phyloP scores from a whole-genome alignment of 2,888 invertebrate species.

The Exocentrus adspersus region DNA sequence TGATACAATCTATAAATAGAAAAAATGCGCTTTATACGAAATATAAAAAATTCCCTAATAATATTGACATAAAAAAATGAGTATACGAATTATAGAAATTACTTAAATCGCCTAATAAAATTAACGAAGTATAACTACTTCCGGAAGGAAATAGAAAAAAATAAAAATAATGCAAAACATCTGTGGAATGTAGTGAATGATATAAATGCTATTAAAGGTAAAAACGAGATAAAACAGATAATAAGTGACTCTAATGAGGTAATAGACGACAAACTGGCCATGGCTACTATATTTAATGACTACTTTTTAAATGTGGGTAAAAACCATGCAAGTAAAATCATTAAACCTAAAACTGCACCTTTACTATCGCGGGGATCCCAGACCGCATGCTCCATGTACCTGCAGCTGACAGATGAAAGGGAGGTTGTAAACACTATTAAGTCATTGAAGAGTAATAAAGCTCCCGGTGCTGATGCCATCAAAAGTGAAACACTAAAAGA shows the following conservation, averaged over 20 bases:
- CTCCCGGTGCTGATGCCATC: not conserved
- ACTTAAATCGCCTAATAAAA: conserved; percentile 2
- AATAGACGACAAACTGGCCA: not conserved
- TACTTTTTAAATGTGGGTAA: not conserved
- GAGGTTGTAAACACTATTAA: not conserved
- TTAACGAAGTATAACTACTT: not conserved
- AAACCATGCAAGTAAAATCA: not conserved
- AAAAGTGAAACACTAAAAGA: not conserved
- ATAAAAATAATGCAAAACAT: not conserved
- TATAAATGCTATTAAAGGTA: not conserved
- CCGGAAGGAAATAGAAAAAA: conserved; percentile 2
- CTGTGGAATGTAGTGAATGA: conserved; percentile 6
- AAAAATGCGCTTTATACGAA: not conserved
- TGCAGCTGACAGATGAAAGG: not conserved
- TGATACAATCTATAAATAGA: not conserved
- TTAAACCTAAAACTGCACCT: not conserved
- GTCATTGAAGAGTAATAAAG: not conserved
- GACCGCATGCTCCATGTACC: not conserved
- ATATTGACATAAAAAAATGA: conserved; percentile 5
- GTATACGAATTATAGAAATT: not conserved
- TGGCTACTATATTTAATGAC: conserved; percentile 7
- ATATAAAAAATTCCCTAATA: not conserved
- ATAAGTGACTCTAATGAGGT: not conserved
- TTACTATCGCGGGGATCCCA: not conserved
- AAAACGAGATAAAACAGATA: not conserved